These are phyloP conservation scores for Brachionus calyciflorus DNA, from an alignment of 1,140 invertebrate genomes.

Conservation along the genomic window DNA sequence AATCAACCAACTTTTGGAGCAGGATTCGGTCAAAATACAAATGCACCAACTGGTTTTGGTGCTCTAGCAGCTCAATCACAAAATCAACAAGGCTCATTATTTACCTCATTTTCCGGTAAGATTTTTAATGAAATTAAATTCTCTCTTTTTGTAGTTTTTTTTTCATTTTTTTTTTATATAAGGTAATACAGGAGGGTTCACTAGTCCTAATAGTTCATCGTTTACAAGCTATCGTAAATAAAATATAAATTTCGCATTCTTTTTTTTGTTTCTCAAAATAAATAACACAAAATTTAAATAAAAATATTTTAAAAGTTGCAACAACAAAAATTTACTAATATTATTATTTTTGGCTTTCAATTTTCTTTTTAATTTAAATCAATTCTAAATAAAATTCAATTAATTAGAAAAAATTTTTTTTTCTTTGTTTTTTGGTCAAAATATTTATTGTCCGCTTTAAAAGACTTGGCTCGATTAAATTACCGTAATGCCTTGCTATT, in stretches of 20 bases:
- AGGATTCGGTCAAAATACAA: not conserved
- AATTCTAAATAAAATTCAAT: too few species aligned
- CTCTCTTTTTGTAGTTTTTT: not conserved
- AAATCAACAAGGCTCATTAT: not conserved
- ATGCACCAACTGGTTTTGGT: not conserved
- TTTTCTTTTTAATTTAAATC: too few species aligned
- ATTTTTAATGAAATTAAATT: not conserved
- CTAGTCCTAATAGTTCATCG: not conserved
- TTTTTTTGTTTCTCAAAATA: too few species aligned
- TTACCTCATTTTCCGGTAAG: not conserved
- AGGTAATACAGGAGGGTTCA: slow-evolving; percentile 14
- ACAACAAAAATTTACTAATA: too few species aligned
- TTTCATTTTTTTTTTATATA: not conserved
- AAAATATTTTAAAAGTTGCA: too few species aligned
- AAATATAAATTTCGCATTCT: not conserved
- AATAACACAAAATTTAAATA: too few species aligned
- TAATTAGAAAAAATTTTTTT: too few species aligned
- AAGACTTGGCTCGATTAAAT: too few species aligned
- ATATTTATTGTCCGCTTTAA: too few species aligned
- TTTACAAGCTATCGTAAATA: slow-evolving; percentile 29
- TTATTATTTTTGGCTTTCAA: too few species aligned
- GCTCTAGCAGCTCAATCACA: not conserved
- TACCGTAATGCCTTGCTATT: too few species aligned
- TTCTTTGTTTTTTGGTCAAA: too few species aligned
- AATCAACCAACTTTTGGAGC: not conserved